Conservation (phyloP, 1,140 invertebrate species). For the Drosophila saltans region DNA sequence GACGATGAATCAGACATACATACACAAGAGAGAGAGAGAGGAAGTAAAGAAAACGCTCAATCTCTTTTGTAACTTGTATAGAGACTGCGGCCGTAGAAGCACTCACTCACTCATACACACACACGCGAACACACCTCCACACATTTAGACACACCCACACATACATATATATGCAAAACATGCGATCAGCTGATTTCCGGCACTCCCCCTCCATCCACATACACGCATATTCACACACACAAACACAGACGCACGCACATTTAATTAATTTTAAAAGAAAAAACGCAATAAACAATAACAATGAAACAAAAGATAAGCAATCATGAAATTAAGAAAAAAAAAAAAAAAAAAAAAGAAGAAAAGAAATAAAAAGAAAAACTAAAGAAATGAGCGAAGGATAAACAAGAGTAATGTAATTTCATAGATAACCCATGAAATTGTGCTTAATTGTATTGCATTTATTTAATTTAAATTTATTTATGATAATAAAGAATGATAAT, state of each 20-base stretch:
- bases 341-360: constrained; percentile 20
- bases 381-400: constrained; percentile 40
- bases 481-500: constrained; percentile 80
- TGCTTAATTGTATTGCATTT: constrained; percentile 82
- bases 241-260: constrained; percentile 54
- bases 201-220: constrained; percentile 17
- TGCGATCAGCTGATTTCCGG: constrained; percentile 11
- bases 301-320: constrained; percentile 36
- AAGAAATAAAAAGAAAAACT: constrained; percentile 31
- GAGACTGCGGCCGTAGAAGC: constrained; percentile 72
- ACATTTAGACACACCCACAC: constrained; percentile 14
- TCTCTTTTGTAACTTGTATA: constrained; percentile 81
- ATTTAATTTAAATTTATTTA: constrained; percentile 82
- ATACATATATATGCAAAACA: not conserved
- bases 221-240: constrained; percentile 41
- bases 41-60: constrained; percentile 39
- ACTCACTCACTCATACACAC: constrained; percentile 38
- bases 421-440: constrained; percentile 64
- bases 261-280: constrained; percentile 70
- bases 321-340: constrained; percentile 34
- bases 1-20: constrained; percentile 24
- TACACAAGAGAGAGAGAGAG: constrained; percentile 30
- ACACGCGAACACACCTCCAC: constrained; percentile 24
- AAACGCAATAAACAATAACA: constrained; percentile 57
- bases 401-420: constrained; percentile 65